Conservation (phyloP, 2,888 invertebrate genomes). For the Melieria omissa region DNA sequence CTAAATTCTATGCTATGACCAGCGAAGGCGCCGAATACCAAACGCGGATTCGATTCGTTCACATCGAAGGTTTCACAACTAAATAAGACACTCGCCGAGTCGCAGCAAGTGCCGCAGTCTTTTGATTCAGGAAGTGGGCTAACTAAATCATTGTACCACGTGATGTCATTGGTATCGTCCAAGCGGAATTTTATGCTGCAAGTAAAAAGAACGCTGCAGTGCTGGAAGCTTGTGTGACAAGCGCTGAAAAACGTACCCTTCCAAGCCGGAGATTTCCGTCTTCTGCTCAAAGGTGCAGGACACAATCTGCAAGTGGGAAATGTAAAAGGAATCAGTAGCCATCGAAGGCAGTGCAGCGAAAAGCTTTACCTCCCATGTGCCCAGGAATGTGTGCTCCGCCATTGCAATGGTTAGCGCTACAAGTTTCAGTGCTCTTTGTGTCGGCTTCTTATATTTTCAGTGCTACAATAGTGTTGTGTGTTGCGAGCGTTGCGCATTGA, state of each 20-base stretch:
- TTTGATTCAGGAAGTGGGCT: conserved; percentile 64
- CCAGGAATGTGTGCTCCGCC: conserved; percentile 68
- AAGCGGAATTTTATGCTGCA: conserved; percentile 67
- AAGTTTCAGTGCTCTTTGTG: not conserved
- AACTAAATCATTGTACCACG: conserved; percentile 70
- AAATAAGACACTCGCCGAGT: conserved; percentile 71
- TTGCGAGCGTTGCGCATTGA: conserved; percentile 5
- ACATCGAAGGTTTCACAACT: conserved; percentile 77
- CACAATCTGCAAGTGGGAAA: conserved; percentile 51
- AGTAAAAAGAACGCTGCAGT: conserved; percentile 10
- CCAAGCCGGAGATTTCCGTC: conserved; percentile 59
- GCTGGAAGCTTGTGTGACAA: conserved; percentile 33
- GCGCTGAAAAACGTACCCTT: conserved; percentile 53
- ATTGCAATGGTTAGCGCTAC: conserved; percentile 11
- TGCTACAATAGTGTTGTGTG: not conserved
- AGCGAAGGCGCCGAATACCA: conserved; percentile 73
- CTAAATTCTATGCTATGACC: conserved; percentile 76
- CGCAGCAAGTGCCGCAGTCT: conserved; percentile 59
- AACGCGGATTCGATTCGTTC: conserved; percentile 61
- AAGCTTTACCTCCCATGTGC: conserved; percentile 70
- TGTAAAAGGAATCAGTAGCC: conserved; percentile 10
- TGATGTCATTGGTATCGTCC: conserved; percentile 74
- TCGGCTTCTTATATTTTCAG: not conserved
- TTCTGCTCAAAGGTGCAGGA: conserved; percentile 61
- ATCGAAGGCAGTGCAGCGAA: conserved; percentile 3